These are phyloP conservation scores for Drosophila guanche DNA, from an alignment of 1,140 invertebrate species.

Conservation along the genomic window DNA sequence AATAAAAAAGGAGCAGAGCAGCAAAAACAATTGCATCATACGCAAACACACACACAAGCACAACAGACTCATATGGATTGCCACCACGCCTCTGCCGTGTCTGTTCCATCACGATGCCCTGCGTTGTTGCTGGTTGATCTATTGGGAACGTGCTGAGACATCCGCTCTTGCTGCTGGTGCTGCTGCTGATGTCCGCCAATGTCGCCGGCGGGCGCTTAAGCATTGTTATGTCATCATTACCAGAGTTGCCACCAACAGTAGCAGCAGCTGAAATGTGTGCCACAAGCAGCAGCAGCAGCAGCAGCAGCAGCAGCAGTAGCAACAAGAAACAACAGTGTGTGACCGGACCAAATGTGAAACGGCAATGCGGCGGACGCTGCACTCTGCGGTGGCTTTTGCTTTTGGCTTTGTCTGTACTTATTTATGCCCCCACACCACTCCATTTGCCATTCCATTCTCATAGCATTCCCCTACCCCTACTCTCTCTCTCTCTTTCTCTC, in stretches of 20 bases:
- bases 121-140: slow-evolving; percentile 61
- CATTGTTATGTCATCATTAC: slow-evolving; percentile 81
- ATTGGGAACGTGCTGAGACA: slow-evolving; percentile 79
- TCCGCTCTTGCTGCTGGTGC: slow-evolving; percentile 47
- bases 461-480: background rate
- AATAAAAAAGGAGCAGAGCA: slow-evolving; percentile 26
- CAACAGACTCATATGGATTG: slow-evolving; percentile 9
- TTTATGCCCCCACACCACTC: slow-evolving; percentile 16
- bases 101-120: slow-evolving; percentile 10
- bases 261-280: slow-evolving; percentile 29
- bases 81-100: slow-evolving; percentile 18
- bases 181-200: slow-evolving; percentile 41
- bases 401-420: slow-evolving; percentile 48
- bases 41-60: slow-evolving; percentile 25
- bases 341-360: slow-evolving; percentile 33
- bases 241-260: slow-evolving; percentile 37
- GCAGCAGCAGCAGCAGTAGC: slow-evolving; percentile 9
- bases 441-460: too few relatives aligned
- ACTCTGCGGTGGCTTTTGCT: slow-evolving; percentile 39
- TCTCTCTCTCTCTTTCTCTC: slow-evolving; percentile 7
- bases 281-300: slow-evolving; percentile 17
- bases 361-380: slow-evolving; percentile 52
- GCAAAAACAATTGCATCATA: slow-evolving; percentile 57
- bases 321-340: slow-evolving; percentile 44
- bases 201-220: slow-evolving; percentile 72